Evolutionary conservation across 2,888 invertebrate genomes (phyloP), one percentile per base, ranked within the genome.

Genomic region (Cerceris rybyensis): DNA sequence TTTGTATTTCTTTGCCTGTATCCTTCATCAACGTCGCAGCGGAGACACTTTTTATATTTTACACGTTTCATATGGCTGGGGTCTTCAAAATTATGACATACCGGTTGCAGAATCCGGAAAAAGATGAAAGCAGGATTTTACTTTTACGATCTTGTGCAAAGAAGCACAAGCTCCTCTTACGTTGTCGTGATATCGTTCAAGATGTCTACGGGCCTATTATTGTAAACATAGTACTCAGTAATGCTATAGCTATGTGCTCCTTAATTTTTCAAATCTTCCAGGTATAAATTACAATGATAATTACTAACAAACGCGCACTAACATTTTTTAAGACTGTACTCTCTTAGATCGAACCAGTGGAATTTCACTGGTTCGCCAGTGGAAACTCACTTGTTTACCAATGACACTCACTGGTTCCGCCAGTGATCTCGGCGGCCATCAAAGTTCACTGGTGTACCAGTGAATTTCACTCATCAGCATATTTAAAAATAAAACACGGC

Each of bases 1-100:
- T 73, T 0, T 4, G 64, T 6, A 49, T 58, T 4, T 64, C 72
- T 7, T 58, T 80, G 14, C 67, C 60, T 7, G 41, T 85, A 0
- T 60, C 76, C 17, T 71, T 58, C 6, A 61, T 85, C 6, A 79
- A 84, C 7, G 70, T 72, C 9, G 78, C 83, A 0, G 77, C 82
- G 6, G 88, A 89, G 57, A 78, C 78, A 0, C 70, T 87, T 2
- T 88, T 88, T 58, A 86, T 86, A 7, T 76, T 83, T 14, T 86
- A 86, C 58, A 41, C 85, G 6, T 86, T 88, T 49, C 87, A 88
- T 59, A 84, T 90, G 64, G 63, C 78, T 1, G 84, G 86, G 4
- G 78, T 86, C 43, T 58, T 90, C 13, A 78, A 81, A 6, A 78
- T 80, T 9, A 76, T 88, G 50, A 66, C 81, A 0, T 55, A 55